Evolutionary conservation across 2,113 vertebrate species (phyloP).

Genomic region (Ammodytes marinus): DNA sequence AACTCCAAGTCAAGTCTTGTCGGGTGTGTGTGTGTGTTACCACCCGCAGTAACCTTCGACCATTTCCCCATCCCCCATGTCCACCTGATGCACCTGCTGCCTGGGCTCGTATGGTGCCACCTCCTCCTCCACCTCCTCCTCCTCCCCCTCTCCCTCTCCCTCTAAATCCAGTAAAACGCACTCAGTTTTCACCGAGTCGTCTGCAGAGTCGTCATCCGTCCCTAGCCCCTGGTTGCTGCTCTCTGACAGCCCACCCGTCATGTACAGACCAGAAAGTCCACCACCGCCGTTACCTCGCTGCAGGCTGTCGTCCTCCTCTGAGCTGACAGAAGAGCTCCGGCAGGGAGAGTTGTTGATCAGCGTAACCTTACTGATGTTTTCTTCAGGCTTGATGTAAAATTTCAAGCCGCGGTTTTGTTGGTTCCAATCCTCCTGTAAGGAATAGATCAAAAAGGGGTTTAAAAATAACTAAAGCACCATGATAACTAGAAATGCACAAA

Average conservation of each 20-base stretch:
- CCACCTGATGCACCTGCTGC: not conserved
- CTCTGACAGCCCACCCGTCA: not conserved
- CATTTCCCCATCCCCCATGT: slow-evolving; percentile 51
- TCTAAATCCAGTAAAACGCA: rapidly evolving
- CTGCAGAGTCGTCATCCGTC: not conserved
- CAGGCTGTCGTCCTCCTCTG: not conserved
- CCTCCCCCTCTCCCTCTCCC: not conserved
- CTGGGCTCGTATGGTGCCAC: slow-evolving; percentile 25
- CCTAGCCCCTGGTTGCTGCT: not conserved
- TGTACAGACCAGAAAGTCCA: rapidly evolving
- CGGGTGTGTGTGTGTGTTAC: not conserved
- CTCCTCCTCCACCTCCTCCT: no score
- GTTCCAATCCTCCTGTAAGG: not conserved
- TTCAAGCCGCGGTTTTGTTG: rapidly evolving
- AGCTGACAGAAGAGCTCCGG: not conserved
- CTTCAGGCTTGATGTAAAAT: no score
- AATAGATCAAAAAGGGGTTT: not conserved
- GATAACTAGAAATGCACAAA: not conserved
- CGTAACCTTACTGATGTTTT: rapidly evolving
- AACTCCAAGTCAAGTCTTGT: not conserved
- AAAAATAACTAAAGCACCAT: not conserved
- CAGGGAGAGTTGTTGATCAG: rapidly evolving
- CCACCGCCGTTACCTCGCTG: no score
- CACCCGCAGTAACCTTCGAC: not conserved
- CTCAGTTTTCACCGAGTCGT: not conserved